These are phyloP conservation scores for Julus scanicus DNA, from an alignment of 2,888 invertebrate species.

Conservation along the genomic window DNA sequence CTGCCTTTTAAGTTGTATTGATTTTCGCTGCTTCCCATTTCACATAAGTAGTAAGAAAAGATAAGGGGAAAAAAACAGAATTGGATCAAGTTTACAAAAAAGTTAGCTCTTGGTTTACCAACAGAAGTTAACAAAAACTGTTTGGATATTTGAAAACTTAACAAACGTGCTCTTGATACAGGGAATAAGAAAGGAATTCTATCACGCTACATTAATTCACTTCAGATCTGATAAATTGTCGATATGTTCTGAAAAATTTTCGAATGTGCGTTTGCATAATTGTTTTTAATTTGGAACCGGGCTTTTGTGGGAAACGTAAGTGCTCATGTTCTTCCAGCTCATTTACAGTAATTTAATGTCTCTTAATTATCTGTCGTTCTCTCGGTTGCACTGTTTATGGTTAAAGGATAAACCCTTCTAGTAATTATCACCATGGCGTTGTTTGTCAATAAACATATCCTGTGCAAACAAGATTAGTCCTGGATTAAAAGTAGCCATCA, in stretches of 20 bases:
- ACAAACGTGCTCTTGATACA: background rate
- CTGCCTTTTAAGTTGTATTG: constrained; percentile 24
- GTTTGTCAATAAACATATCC: background rate
- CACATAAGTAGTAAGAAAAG: background rate
- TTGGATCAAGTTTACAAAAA: background rate
- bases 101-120: background rate
- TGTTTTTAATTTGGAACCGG: background rate
- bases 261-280: background rate
- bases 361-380: background rate
- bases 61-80: background rate
- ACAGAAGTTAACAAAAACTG: background rate
- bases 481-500: background rate
- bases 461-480: background rate
- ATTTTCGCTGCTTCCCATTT: background rate
- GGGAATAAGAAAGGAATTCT: background rate
- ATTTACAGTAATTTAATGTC: constrained; percentile 29
- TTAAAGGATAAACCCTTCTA: constrained; percentile 38
- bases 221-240: background rate
- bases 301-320: background rate
- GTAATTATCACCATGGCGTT: constrained; percentile 15
- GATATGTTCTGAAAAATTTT: background rate
- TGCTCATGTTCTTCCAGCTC: constrained; percentile 18
- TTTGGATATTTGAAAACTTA: too few relatives aligned
- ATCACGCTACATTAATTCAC: background rate
- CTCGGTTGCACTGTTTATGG: constrained; percentile 34